Evolutionary conservation across 2,797 vertebrate species (phyloP).

Genomic region (Pampus argenteus): DNA sequence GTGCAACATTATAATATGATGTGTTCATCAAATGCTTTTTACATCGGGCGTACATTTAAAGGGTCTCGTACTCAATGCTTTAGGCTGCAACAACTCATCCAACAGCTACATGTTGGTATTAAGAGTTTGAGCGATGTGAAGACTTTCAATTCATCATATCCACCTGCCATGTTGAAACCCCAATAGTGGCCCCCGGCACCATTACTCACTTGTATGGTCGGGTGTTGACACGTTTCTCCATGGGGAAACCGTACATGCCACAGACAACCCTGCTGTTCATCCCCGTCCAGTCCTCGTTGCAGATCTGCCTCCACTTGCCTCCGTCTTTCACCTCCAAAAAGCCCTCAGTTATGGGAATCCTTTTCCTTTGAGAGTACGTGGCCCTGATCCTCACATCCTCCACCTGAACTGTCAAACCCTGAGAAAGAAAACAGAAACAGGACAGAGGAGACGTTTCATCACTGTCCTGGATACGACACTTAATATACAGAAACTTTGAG

Average conservation of each 20-base stretch:
- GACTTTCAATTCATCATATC: constrained; percentile 10
- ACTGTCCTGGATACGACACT: background rate
- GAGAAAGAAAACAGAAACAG: constrained; percentile 39
- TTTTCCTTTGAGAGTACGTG: constrained; percentile 88
- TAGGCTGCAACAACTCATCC: constrained; percentile 9
- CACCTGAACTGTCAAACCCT: constrained; percentile 92
- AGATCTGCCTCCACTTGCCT: constrained; percentile 95
- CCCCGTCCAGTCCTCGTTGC: constrained; percentile 88
- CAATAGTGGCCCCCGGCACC: background rate
- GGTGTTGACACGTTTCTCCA: constrained; percentile 89
- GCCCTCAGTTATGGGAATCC: constrained; percentile 92
- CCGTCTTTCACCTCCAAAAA: constrained; percentile 94
- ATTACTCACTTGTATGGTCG: constrained; percentile 92
- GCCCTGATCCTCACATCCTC: constrained; percentile 93
- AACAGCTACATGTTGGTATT: constrained; percentile 1
- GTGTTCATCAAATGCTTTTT: constrained; percentile 1
- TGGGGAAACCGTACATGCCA: constrained; percentile 97
- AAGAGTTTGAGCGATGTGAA: background rate
- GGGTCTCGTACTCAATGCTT: background rate
- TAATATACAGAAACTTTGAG: background rate
- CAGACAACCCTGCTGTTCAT: constrained; percentile 92
- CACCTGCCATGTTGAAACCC: constrained; percentile 15
- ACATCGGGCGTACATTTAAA: constrained; percentile 6
- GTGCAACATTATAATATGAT: constrained; percentile 13
- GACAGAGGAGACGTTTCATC: constrained; percentile 12